phyloP scores from a whole-genome alignment of 2,888 invertebrate genomes.

The Tholera decimalis region DNA sequence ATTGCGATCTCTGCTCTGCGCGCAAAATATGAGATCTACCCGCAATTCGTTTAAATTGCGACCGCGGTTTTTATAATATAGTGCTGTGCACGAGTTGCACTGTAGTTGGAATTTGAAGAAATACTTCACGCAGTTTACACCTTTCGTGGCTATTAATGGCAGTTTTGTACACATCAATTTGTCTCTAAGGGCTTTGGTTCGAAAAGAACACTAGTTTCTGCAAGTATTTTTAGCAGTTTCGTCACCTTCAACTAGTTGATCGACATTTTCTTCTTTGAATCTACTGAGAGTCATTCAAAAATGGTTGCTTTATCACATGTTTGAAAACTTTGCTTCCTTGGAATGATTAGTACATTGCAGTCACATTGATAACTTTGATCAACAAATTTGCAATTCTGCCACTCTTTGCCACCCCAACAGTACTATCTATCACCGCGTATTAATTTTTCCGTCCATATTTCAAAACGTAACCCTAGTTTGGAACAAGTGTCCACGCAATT shows the following conservation, averaged over 20 bases:
- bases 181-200: constrained; percentile 4
- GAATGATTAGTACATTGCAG: background rate
- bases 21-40: constrained; percentile 87
- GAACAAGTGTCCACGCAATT: constrained; percentile 83
- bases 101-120: constrained; percentile 64
- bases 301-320: background rate
- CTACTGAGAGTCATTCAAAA: constrained; percentile 8
- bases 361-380: background rate
- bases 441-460: constrained; percentile 61
- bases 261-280: background rate
- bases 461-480: constrained; percentile 60
- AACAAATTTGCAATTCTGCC: background rate
- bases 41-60: constrained; percentile 87
- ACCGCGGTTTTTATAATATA: constrained; percentile 85
- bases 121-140: constrained; percentile 52
- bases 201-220: background rate
- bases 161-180: constrained; percentile 5
- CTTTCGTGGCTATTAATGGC: constrained; percentile 20
- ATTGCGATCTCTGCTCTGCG: constrained; percentile 87
- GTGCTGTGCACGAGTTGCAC: constrained; percentile 63
- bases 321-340: background rate
- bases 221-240: background rate
- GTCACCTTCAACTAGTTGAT: background rate
- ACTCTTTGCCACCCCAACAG: constrained; percentile 16
- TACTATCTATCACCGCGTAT: constrained; percentile 57